phyloP scores from a whole-genome alignment of 2,888 invertebrate genomes.

The Aradus depressus region DNA sequence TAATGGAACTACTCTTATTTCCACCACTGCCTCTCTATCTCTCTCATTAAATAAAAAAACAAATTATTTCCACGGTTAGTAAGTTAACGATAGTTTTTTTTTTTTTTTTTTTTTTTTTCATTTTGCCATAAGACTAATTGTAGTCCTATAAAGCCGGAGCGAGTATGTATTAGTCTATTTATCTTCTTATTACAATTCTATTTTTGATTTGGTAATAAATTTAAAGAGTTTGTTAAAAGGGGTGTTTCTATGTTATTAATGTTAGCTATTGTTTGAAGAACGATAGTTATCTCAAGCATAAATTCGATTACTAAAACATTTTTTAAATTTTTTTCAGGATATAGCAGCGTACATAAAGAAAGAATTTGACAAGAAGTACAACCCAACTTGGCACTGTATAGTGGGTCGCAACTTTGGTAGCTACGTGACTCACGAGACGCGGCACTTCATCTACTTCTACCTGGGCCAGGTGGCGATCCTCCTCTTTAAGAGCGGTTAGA shows the following conservation, averaged over 20 bases:
- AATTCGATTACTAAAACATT: too few relatives aligned
- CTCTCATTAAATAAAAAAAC: too few relatives aligned
- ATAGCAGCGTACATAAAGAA: conserved; percentile 99
- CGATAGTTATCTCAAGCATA: background rate
- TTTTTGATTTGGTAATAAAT: too few relatives aligned
- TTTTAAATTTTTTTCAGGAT: conserved; percentile 62
- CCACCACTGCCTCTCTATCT: too few relatives aligned
- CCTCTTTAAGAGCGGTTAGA: conserved; percentile 97
- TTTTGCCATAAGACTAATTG: too few relatives aligned
- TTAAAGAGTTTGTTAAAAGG: background rate
- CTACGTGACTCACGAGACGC: conserved; percentile 96
- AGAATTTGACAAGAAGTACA: conserved; percentile 99
- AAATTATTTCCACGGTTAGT: too few relatives aligned
- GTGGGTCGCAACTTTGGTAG: conserved; percentile 98
- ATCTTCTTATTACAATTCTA: too few relatives aligned
- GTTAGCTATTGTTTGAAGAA: background rate
- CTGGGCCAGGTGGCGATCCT: conserved; percentile 97
- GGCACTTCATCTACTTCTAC: conserved; percentile 99
- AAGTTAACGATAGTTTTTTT: too few relatives aligned
- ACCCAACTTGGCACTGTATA: conserved; percentile 99
- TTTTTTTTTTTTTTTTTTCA: too few relatives aligned
- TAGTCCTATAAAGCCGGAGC: too few relatives aligned
- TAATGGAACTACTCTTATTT: too few relatives aligned
- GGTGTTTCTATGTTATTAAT: background rate
- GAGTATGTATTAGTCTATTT: too few relatives aligned